These are phyloP conservation scores for Panagrolaimus sp. DNA, from an alignment of 1,140 invertebrate genomes.

Conservation along the genomic window DNA sequence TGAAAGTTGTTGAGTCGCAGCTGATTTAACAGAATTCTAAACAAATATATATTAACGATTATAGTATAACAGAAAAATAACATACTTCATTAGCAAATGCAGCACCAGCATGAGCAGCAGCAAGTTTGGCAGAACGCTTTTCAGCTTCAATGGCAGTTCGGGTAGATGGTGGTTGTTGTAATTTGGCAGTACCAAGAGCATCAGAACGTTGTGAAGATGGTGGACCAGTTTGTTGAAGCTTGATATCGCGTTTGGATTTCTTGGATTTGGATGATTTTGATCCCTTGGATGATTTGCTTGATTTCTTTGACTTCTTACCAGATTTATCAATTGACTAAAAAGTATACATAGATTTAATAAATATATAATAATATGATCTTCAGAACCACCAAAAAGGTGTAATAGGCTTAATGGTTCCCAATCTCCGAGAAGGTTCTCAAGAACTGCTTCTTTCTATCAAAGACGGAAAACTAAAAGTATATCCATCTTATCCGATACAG, in stretches of 20 bases:
- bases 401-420: no score
- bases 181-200: no score
- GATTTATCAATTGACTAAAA: not conserved
- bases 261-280: constrained; percentile 12
- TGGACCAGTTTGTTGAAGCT: no score
- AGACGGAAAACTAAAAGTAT: no score
- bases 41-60: not conserved
- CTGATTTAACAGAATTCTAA: not conserved
- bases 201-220: no score
- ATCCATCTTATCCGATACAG: no score
- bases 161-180: no score
- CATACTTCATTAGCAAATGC: not conserved
- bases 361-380: no score
- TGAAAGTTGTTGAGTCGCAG: not conserved
- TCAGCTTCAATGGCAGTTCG: constrained; percentile 7
- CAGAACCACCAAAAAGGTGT: no score
- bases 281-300: not conserved
- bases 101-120: not conserved
- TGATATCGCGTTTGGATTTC: not conserved
- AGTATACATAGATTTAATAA: no score
- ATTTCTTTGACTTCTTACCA: not conserved
- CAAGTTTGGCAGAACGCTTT: not conserved
- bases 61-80: not conserved
- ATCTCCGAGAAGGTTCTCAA: no score
- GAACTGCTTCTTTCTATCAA: no score